These are phyloP conservation scores for Otus sunia DNA, from an alignment of 2,113 vertebrate species.

Conservation along the genomic window DNA sequence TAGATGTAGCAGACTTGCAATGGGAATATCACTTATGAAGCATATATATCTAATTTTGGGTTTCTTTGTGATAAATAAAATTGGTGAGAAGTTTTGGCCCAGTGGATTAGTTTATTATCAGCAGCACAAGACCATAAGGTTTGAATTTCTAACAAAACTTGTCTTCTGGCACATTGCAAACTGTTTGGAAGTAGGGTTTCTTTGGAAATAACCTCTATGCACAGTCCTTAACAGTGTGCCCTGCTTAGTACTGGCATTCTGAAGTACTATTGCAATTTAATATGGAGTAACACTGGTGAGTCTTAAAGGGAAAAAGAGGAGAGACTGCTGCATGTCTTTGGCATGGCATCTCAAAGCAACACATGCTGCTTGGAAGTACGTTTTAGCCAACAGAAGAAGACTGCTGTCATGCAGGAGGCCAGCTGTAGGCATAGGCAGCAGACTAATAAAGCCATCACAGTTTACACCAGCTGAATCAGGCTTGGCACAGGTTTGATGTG, in stretches of 20 bases:
- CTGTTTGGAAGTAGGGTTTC: not conserved
- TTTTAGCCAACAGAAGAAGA: not conserved
- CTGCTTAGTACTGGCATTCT: not conserved
- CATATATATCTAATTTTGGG: not conserved
- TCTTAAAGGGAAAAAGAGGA: not conserved
- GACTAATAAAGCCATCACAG: not conserved
- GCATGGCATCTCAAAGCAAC: not conserved
- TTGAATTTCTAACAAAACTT: not conserved
- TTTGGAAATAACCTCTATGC: not conserved
- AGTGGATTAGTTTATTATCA: not conserved
- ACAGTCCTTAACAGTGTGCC: not conserved
- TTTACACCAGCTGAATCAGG: not conserved
- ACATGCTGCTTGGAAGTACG: rapidly evolving
- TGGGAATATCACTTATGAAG: not conserved
- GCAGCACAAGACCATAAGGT: not conserved
- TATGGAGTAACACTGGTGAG: not conserved
- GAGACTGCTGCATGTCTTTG: not conserved
- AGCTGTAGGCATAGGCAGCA: not conserved
- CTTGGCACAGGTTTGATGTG: not conserved
- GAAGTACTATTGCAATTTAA: not conserved
- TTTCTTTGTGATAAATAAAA: not conserved
- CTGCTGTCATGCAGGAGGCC: not conserved
- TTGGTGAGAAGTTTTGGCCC: not conserved
- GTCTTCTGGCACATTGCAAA: not conserved
- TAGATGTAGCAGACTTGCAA: not conserved